Evolutionary conservation across 1,140 invertebrate genomes (phyloP), one percentile per base, ranked within the genome.

Genomic region (Mesaphorura yosii): DNA sequence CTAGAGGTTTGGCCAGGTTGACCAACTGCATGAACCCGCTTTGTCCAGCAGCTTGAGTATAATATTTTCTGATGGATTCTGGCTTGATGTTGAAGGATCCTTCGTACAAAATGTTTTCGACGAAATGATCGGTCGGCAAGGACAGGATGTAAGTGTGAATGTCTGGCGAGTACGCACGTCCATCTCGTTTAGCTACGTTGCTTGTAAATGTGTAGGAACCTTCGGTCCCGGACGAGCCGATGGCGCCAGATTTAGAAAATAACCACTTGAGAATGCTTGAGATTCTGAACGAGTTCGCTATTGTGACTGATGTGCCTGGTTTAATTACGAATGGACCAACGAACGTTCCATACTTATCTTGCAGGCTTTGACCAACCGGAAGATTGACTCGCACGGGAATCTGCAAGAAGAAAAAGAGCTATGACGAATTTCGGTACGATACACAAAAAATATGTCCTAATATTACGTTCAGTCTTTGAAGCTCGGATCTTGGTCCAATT

Each of bases 401-500:
- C 34, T 50, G 19, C 5, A 34, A 7, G 3, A 34, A 48, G 6
- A 20, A 6, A 48, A 48, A 34, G 5, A 34, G 7, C 14, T 41
- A 41, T 20, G 22, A 41, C 31, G 10, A 34, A 34, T 34, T n/a
- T 34, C n/a, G 10, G 10, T 34, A 34, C n/a, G 10, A n/a, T 34
- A 34, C n/a, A 34, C 31, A 10, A 34, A 34, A 34, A n/a, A n/a
- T n/a, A n/a, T n/a, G n/a, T n/a, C n/a, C n/a, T n/a, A n/a, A n/a
- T n/a, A 10, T 34, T 34, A 34, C 31, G n/a, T 34, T 34, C n/a
- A 34, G n/a, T 34, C n/a, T n/a, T n/a, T 34, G 10, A n/a, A 72
- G 49, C 46, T 74, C 65, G 4, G 66, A 55, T 29, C 48, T 64
- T 2, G 70, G 70, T 39, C 72, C 72, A 42, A 74, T 60, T 14